Percentiles rank a stretch among this genome's conserved stretches.
Conservation (phyloP, 1,140 invertebrate species). For the Drosophila ananassae region DNA sequence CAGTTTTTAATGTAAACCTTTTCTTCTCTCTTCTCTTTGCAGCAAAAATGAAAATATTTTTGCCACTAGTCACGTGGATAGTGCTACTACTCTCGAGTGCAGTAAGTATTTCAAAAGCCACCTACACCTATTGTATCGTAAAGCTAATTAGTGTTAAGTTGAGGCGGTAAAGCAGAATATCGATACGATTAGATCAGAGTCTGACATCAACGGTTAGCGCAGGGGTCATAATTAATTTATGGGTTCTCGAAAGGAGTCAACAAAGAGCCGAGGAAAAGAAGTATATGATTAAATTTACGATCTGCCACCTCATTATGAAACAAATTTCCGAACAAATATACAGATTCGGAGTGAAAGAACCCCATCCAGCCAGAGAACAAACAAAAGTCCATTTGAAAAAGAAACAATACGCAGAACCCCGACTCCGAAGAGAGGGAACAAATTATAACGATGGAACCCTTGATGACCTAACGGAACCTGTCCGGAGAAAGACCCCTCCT, state of each 20-base stretch:
- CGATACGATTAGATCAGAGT: slow-evolving; percentile 43
- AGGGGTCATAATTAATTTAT: slow-evolving; percentile 75
- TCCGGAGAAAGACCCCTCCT: neutral
- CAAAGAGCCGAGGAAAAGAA: slow-evolving; percentile 38
- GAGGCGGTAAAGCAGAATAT: slow-evolving; percentile 46
- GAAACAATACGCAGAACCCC: slow-evolving; percentile 19
- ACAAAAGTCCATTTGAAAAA: slow-evolving; percentile 7
- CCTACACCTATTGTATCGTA: neutral
- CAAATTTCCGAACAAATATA: slow-evolving; percentile 58
- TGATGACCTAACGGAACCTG: slow-evolving; percentile 66
- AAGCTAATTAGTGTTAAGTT: slow-evolving; percentile 26
- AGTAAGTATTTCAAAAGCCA: slow-evolving; percentile 83
- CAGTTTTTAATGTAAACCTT: slow-evolving; percentile 49
- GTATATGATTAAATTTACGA: slow-evolving; percentile 71
- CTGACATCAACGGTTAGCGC: slow-evolving; percentile 55
- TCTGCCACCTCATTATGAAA: slow-evolving; percentile 72
- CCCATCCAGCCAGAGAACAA: slow-evolving; percentile 11
- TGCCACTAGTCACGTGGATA: slow-evolving; percentile 89
- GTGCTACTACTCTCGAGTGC: slow-evolving; percentile 86
- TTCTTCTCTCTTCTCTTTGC: slow-evolving; percentile 81
- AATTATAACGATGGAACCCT: slow-evolving; percentile 44
- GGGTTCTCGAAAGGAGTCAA: slow-evolving; percentile 28
- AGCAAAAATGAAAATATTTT: slow-evolving; percentile 90
- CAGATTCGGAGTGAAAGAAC: slow-evolving; percentile 59
- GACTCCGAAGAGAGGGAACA: slow-evolving; percentile 22